Conservation (phyloP, 2,113 vertebrate species). For the Motacilla tschutschensis region DNA sequence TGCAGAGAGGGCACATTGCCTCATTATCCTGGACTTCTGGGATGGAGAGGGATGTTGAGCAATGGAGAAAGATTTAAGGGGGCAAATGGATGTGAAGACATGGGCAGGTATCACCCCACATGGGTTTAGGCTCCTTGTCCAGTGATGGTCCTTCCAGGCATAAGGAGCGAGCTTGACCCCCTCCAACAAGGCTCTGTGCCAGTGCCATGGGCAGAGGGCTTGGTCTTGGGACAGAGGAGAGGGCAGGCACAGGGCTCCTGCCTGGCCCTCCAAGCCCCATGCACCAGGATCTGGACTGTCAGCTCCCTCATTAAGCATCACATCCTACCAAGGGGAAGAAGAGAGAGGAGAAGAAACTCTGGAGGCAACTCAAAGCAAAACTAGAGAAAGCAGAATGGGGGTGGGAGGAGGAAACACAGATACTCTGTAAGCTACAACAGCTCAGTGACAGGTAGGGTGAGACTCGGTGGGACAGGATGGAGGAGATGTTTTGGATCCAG, state of each 20-base stretch:
- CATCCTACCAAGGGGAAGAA: neutral
- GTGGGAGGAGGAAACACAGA: neutral
- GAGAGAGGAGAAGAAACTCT: conserved; percentile 8
- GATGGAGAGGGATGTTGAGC: neutral
- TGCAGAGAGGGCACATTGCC: neutral
- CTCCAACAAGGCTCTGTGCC: neutral
- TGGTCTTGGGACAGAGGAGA: neutral
- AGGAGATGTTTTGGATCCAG: neutral
- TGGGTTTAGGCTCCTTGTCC: neutral
- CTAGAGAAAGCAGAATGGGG: conserved; percentile 52
- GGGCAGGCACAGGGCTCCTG: neutral
- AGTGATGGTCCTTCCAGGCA: rapidly evolving
- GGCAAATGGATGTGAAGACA: neutral
- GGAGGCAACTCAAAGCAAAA: conserved; percentile 49
- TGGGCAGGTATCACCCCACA: neutral
- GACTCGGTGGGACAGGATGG: rapidly evolving
- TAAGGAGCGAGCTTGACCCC: rapidly evolving
- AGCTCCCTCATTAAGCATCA: neutral
- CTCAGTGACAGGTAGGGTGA: neutral
- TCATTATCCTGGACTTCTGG: neutral
- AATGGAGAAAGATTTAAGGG: neutral
- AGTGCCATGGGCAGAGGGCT: neutral
- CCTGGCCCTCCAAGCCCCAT: rapidly evolving
- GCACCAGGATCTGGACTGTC: neutral
- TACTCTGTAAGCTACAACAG: neutral